Conservation (phyloP, 2,888 invertebrate genomes). For the Myopa testacea region DNA sequence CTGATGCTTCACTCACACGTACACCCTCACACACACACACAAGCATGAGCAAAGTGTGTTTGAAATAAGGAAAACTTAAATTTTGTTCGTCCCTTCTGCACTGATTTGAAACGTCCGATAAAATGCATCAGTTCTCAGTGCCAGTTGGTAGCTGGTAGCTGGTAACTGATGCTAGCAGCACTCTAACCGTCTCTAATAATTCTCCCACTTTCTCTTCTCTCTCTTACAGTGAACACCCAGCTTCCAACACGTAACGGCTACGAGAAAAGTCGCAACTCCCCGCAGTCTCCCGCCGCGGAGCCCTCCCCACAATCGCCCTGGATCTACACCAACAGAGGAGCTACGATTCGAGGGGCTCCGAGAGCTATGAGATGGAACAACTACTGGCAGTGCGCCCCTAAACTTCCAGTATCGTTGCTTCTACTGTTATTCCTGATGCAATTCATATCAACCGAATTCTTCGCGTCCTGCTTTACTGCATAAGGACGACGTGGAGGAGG, state of each 20-base stretch:
- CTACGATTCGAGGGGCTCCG: conserved; percentile 45
- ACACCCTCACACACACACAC: neutral
- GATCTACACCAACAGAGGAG: conserved; percentile 57
- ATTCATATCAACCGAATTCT: conserved; percentile 53
- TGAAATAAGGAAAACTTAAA: neutral
- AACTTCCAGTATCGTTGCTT: conserved; percentile 40
- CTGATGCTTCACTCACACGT: neutral
- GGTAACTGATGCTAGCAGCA: neutral
- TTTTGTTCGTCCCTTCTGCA: conserved; percentile 27
- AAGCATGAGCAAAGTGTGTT: neutral
- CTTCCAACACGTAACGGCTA: conserved; percentile 61
- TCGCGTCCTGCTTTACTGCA: conserved; percentile 23
- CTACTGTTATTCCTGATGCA: conserved; percentile 49
- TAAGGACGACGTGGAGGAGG: conserved; percentile 4
- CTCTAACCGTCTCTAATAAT: conserved; percentile 29
- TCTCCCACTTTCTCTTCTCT: conserved; percentile 11
- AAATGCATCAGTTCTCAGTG: conserved; percentile 8
- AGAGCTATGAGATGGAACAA: conserved; percentile 34
- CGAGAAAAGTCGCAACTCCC: conserved; percentile 61
- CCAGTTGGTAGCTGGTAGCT: neutral
- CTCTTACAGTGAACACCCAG: conserved; percentile 60
- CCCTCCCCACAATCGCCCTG: conserved; percentile 65
- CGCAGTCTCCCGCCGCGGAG: conserved; percentile 53
- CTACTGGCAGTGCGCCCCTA: conserved; percentile 38
- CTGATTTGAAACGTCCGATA: neutral